Evolutionary conservation across 2,888 invertebrate genomes (phyloP).

Genomic region (Patella ulyssiponensis): DNA sequence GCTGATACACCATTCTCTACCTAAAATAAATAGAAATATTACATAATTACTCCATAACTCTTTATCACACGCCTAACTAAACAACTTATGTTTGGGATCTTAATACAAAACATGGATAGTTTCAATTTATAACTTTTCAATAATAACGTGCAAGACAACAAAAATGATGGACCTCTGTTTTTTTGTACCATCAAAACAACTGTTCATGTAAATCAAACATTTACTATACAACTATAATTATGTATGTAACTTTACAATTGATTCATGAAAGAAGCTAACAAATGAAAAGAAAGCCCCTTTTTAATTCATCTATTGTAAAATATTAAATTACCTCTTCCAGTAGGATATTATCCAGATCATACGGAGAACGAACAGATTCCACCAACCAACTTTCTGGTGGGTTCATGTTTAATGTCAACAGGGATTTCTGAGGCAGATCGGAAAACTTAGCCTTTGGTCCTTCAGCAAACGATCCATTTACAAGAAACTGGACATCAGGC

Average conservation of each 20-base stretch:
- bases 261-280: too few relatives aligned
- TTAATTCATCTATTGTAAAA: too few relatives aligned
- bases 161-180: too few relatives aligned
- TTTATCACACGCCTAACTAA: too few relatives aligned
- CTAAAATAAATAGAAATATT: conserved; percentile 45
- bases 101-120: too few relatives aligned
- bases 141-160: too few relatives aligned
- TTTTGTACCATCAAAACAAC: too few relatives aligned
- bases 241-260: too few relatives aligned
- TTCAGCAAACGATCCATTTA: conserved; percentile 79
- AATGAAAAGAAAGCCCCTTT: too few relatives aligned
- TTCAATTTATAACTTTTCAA: too few relatives aligned
- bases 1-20: conserved; percentile 76
- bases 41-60: too few relatives aligned
- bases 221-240: not conserved
- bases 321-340: conserved; percentile 83
- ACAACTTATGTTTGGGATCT: too few relatives aligned
- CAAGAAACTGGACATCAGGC: conserved; percentile 86
- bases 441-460: conserved; percentile 90
- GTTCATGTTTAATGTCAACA: conserved; percentile 90
- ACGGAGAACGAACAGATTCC: conserved; percentile 80
- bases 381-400: conserved; percentile 84
- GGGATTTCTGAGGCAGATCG: conserved; percentile 90
- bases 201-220: conserved; percentile 17
- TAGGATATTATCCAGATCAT: conserved; percentile 97